Evolutionary conservation across 2,797 vertebrate genomes (phyloP).

Genomic region (Atherinosoma microstoma): DNA sequence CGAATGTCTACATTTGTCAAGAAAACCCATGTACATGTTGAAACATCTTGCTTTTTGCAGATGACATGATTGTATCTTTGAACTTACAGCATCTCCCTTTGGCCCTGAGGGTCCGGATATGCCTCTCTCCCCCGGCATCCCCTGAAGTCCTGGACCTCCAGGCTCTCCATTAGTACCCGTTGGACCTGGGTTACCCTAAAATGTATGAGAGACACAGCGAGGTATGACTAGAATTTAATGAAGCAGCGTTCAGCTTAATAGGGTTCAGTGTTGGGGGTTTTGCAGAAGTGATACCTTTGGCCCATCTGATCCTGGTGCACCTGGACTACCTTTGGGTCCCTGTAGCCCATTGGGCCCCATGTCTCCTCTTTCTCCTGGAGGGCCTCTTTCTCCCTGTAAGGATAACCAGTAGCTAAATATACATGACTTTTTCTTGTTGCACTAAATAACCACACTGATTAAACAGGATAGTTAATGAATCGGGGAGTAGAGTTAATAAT

Average conservation of each 20-base stretch:
- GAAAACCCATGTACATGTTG: no score
- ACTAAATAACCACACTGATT: neutral
- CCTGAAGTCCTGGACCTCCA: constrained; percentile 92
- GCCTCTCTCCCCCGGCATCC: constrained; percentile 85
- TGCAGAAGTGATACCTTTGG: constrained; percentile 66
- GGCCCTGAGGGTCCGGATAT: constrained; percentile 77
- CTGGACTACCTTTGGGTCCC: constrained; percentile 93
- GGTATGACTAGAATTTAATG: neutral
- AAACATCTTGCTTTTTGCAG: constrained; percentile 18
- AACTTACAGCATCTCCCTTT: constrained; percentile 90
- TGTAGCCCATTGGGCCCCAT: constrained; percentile 88
- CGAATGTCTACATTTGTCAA: neutral
- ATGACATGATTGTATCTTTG: neutral
- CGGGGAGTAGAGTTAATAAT: neutral
- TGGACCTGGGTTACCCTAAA: constrained; percentile 89
- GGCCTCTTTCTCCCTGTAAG: constrained; percentile 92
- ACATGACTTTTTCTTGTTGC: neutral
- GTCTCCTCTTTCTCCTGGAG: constrained; percentile 94
- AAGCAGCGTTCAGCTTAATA: neutral
- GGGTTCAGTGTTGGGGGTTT: neutral
- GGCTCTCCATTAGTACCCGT: constrained; percentile 88
- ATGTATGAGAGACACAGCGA: neutral
- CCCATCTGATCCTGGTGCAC: constrained; percentile 92
- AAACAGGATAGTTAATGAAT: neutral
- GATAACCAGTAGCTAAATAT: neutral